Evolutionary conservation across 1,140 invertebrate species (phyloP), one percentile per base, ranked within the genome.

Genomic region (Atopsyche davidsoni): DNA sequence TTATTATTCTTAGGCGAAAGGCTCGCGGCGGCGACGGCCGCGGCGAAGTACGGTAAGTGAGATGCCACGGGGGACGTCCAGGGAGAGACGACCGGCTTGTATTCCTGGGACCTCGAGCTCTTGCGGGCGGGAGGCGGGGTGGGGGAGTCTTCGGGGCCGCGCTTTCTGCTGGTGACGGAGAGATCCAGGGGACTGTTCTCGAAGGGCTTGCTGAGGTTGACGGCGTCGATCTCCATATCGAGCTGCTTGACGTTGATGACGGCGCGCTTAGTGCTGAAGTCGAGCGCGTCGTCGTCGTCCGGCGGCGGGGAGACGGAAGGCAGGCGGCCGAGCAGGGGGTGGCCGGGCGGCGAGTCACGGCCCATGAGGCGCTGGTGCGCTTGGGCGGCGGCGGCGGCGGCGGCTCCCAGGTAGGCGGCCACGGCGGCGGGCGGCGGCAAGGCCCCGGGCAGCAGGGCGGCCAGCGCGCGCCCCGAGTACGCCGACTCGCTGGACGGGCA

Each of bases 151-250:
- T 82, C 78, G 2, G 79, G 73, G 13, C 79, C 80, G 40, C 85
- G 69, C 59, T 89, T 86, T 61, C 85, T 79, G 21, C 82, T 82
- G 2, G 81, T 76, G 22, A 89, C 81, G 0, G 87, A 87, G 10
- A 92, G 69, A 67, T 92, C 88, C 43, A 92, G 63, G 1, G 88
- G 87, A 19, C 84, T 80, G 59, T 87, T 87, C 48, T 81, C 80
- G 22, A 74, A 52, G 16, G 80, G 76, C 60, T 85, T 84, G 52
- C 78, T 83, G 7, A 86, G 70, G 60, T 87, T 85, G 14, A 83
- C 69, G 14, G 77, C 82, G 57, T 84, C 77, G 36, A 68, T 76
- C 51, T 79, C 77, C 7, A 82, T 80, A 28, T 78, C 77, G 11
- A 81, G 78, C 23, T 68, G 67, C 4, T 77, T 75, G 9, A 75